A percentile compares a stretch with the other conserved stretches of the same genome.
Conservation (phyloP, 2,888 invertebrate species). For the Zeuzera pyrina region DNA sequence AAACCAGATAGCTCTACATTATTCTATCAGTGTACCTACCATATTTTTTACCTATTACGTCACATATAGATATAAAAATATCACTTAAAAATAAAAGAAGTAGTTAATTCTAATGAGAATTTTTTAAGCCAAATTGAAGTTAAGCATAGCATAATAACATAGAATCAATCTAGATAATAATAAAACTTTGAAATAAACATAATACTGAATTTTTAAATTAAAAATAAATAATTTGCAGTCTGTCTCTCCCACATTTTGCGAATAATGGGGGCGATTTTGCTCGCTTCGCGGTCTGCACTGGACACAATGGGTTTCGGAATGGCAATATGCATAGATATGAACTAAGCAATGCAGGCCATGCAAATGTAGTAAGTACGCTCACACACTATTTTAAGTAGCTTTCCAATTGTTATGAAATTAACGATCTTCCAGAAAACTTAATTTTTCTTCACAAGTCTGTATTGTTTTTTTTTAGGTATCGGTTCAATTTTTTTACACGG, state of each 20-base stretch:
- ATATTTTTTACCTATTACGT: no score
- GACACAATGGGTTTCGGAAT: conserved; percentile 56
- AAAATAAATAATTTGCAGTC: conserved; percentile 11
- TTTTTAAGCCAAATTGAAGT: no score
- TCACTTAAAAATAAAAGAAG: no score
- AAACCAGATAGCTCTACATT: no score
- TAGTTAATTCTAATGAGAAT: no score
- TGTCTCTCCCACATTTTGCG: conserved; percentile 44
- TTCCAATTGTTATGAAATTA: conserved; percentile 40
- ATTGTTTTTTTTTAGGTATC: no score
- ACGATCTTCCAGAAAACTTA: conserved; percentile 4
- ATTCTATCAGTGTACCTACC: no score
- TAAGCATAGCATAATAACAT: no score
- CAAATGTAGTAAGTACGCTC: conserved; percentile 46
- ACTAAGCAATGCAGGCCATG: conserved; percentile 45
- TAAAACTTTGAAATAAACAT: no score
- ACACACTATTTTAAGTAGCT: conserved; percentile 37
- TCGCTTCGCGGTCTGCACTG: conserved; percentile 57
- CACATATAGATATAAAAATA: no score
- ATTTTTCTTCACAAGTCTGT: conserved; percentile 13
- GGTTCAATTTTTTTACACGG: no score
- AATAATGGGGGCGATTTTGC: conserved; percentile 59
- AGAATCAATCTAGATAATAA: no score
- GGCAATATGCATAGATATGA: conserved; percentile 63
- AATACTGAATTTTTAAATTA: conserved; percentile 11